Conservation (phyloP, 2,888 invertebrate species). For the Dendrolimus houi region DNA sequence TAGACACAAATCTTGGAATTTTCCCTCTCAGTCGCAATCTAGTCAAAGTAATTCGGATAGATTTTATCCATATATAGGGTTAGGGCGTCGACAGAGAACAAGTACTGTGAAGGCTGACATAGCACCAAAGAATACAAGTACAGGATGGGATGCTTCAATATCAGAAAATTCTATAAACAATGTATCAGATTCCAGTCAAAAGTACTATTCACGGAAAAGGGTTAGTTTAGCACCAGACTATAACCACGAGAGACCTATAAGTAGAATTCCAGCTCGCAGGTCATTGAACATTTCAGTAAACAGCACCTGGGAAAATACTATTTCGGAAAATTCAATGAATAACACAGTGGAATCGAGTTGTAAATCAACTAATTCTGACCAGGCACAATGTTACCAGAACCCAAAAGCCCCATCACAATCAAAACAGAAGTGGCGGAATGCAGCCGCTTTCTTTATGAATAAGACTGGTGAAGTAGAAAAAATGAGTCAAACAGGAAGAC, state of each 20-base stretch:
- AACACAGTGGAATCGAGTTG: constrained; percentile 38
- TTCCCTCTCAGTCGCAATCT: constrained; percentile 56
- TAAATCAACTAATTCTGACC: constrained; percentile 35
- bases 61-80: constrained; percentile 71
- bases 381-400: constrained; percentile 39
- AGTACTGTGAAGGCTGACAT: constrained; percentile 43
- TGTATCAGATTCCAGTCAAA: constrained; percentile 38
- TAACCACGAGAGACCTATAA: constrained; percentile 46
- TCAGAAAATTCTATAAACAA: constrained; percentile 45
- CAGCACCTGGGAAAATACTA: constrained; percentile 42
- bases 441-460: constrained; percentile 72
- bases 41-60: constrained; percentile 48
- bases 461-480: constrained; percentile 63
- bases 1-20: constrained; percentile 81
- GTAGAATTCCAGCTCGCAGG: constrained; percentile 45
- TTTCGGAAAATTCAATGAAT: constrained; percentile 45
- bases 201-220: constrained; percentile 50
- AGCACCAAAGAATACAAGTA: constrained; percentile 28
- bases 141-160: constrained; percentile 44
- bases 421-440: constrained; percentile 71
- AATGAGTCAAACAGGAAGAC: constrained; percentile 75
- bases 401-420: constrained; percentile 25
- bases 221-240: constrained; percentile 48
- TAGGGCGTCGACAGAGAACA: constrained; percentile 63
- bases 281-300: constrained; percentile 47